Percentiles rank a stretch among this genome's conserved stretches.
phyloP scores from a whole-genome alignment of 2,888 invertebrate genomes.

The Melanophora roralis region DNA sequence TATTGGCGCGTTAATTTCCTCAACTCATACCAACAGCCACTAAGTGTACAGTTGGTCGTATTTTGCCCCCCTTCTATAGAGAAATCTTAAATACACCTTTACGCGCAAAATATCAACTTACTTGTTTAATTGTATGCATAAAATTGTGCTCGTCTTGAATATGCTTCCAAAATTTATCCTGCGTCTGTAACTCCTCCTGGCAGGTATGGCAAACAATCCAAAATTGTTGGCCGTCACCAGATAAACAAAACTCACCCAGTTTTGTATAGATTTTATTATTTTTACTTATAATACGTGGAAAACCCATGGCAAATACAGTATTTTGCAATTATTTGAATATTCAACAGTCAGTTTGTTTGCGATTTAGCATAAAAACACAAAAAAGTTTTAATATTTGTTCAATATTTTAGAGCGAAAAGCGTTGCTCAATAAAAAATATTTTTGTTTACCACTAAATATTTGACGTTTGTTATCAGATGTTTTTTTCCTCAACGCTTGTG shows the following conservation, averaged over 20 bases:
- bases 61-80: not conserved
- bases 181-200: conserved; percentile 73
- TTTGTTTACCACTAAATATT: conserved; percentile 59
- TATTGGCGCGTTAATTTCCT: conserved; percentile 48
- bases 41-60: conserved; percentile 9
- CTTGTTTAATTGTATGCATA: conserved; percentile 70
- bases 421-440: conserved; percentile 62
- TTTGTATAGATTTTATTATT: conserved; percentile 74
- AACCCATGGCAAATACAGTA: conserved; percentile 67
- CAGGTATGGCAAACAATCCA: conserved; percentile 74
- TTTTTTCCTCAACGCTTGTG: conserved; percentile 25
- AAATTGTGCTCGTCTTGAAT: conserved; percentile 74
- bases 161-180: conserved; percentile 74
- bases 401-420: conserved; percentile 50
- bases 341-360: conserved; percentile 23
- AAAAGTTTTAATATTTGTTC: conserved; percentile 34
- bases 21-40: conserved; percentile 32
- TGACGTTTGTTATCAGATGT: conserved; percentile 62
- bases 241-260: conserved; percentile 72
- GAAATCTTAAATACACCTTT: not conserved
- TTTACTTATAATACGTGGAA: conserved; percentile 74
- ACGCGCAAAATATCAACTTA: conserved; percentile 55
- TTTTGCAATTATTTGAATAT: conserved; percentile 22
- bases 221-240: conserved; percentile 70
- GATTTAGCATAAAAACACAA: conserved; percentile 50